These are phyloP conservation scores for Crotalus horridus DNA, from an alignment of 2,113 vertebrate genomes.

Conservation along the genomic window DNA sequence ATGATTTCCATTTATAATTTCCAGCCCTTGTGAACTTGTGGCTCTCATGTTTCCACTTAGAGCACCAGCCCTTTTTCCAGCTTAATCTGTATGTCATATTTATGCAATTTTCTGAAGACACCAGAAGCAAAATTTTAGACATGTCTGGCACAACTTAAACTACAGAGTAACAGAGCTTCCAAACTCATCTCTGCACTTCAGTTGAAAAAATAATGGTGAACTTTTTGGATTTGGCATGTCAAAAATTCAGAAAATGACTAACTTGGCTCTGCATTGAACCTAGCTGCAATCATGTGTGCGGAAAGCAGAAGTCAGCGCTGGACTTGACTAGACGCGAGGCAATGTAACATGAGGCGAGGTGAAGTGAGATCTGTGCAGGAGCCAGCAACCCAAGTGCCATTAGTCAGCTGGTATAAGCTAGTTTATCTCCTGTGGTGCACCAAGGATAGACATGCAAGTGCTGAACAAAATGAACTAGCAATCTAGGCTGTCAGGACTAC, in stretches of 20 bases:
- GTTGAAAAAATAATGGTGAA: conserved; percentile 23
- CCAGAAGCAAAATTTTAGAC: conserved; percentile 37
- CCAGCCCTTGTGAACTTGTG: conserved; percentile 17
- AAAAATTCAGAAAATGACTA: neutral
- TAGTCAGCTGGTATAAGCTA: neutral
- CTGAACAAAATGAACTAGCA: too few relatives aligned
- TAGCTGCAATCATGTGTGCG: neutral
- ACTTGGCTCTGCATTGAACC: neutral
- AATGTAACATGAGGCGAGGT: neutral
- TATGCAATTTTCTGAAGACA: conserved; percentile 28
- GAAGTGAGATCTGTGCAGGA: neutral
- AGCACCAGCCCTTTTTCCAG: neutral
- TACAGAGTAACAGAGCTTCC: conserved; percentile 31
- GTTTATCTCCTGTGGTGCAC: neutral
- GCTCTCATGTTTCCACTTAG: neutral
- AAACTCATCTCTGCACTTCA: conserved; percentile 25
- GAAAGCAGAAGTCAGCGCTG: neutral
- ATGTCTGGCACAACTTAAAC: conserved; percentile 34
- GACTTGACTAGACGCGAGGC: neutral
- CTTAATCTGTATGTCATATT: conserved; percentile 2
- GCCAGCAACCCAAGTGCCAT: neutral
- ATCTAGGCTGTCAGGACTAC: neutral
- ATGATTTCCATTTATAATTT: conserved; percentile 23
- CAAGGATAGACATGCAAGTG: neutral
- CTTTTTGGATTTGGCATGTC: neutral